Conservation (phyloP, 2,797 vertebrate genomes). For the Pangasius djambal region DNA sequence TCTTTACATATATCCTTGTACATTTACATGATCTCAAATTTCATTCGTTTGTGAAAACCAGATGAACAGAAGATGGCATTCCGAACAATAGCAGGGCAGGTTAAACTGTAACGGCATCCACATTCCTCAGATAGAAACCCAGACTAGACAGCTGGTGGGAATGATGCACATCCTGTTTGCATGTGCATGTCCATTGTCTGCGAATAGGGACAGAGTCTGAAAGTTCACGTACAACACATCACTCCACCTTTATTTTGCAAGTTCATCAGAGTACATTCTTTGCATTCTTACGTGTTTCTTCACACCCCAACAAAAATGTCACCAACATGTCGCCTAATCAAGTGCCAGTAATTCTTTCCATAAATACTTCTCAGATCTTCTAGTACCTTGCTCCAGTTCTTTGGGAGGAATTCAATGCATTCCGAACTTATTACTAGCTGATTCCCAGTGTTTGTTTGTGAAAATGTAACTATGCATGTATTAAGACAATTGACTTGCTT, state of each 20-base stretch:
- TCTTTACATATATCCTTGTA: background rate
- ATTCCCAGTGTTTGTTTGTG: conserved; percentile 25
- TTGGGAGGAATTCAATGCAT: conserved; percentile 44
- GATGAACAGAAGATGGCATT: background rate
- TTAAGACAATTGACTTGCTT: background rate
- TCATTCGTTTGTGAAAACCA: background rate
- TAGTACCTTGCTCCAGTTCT: conserved; percentile 20
- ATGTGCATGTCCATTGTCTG: conserved; percentile 3
- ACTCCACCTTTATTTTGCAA: background rate
- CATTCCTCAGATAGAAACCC: conserved; percentile 46
- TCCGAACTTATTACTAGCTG: conserved; percentile 45
- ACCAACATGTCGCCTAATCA: background rate
- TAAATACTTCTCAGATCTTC: conserved; percentile 30
- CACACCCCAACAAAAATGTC: conserved; percentile 24
- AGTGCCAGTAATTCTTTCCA: conserved; percentile 46
- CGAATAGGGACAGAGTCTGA: background rate
- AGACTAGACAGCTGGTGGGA: conserved; percentile 31
- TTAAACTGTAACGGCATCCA: conserved; percentile 42
- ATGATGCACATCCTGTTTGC: conserved; percentile 39
- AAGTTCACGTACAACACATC: background rate
- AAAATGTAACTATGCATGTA: background rate
- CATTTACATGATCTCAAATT: background rate
- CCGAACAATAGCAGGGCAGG: conserved; percentile 23
- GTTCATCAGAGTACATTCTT: conserved; percentile 33
- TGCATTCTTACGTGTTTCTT: conserved; percentile 13